Percentiles rank a stretch among this genome's conserved stretches.
Evolutionary conservation across 2,113 vertebrate genomes (phyloP).

Genomic region (Steatornis caripensis): DNA sequence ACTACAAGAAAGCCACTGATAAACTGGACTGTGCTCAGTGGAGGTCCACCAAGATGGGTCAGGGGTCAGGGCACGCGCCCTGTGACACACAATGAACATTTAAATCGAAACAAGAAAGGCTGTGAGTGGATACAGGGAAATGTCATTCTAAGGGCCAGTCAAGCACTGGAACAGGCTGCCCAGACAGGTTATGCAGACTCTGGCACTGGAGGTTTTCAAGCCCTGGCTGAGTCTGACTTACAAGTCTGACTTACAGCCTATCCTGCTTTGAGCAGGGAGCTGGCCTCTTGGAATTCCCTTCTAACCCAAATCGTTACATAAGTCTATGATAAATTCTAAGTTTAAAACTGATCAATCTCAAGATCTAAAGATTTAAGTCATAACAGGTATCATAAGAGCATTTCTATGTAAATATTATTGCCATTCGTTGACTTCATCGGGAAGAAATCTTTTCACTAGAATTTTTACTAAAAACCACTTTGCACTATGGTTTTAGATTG

Average conservation of each 20-base stretch:
- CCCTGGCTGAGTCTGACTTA: neutral
- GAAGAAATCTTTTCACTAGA: neutral
- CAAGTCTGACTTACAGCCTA: neutral
- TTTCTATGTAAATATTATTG: conserved; percentile 29
- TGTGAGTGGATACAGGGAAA: neutral
- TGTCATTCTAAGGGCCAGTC: neutral
- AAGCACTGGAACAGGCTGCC: neutral
- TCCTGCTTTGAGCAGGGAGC: neutral
- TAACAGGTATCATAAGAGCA: neutral
- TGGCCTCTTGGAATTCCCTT: neutral
- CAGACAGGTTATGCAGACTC: neutral
- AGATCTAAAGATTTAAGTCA: neutral
- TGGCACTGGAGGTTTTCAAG: neutral
- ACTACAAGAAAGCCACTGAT: neutral
- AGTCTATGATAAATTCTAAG: neutral
- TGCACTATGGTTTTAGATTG: neutral
- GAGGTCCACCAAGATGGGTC: neutral
- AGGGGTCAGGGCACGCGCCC: neutral
- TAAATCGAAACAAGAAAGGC: neutral
- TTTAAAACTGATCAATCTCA: neutral
- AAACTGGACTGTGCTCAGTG: neutral
- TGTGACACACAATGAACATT: neutral
- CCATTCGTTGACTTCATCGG: neutral
- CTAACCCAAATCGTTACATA: neutral
- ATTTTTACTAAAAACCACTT: neutral